These are phyloP conservation scores for Ariolimax columbianus DNA, from an alignment of 2,888 invertebrate species.

Conservation along the genomic window DNA sequence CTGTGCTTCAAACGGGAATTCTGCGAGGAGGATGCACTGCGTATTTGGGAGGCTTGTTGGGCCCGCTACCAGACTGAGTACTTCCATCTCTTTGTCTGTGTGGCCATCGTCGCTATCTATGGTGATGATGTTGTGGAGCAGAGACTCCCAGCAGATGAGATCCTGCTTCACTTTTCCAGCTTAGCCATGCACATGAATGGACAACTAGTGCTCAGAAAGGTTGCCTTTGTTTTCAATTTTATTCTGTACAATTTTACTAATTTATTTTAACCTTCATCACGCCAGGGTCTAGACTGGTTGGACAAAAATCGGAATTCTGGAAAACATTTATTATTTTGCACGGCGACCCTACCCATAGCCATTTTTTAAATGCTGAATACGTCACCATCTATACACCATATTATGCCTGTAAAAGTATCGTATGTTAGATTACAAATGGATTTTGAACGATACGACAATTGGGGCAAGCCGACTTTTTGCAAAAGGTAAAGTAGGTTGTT, in stretches of 20 bases:
- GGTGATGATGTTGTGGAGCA: slow-evolving; percentile 91
- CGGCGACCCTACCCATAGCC: too few relatives aligned
- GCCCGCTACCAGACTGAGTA: slow-evolving; percentile 96
- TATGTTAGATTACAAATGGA: too few relatives aligned
- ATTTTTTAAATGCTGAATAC: too few relatives aligned
- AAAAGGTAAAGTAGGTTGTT: too few relatives aligned
- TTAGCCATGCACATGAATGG: slow-evolving; percentile 99
- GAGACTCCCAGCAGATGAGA: slow-evolving; percentile 94
- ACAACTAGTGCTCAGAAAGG: slow-evolving; percentile 90
- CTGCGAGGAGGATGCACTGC: slow-evolving; percentile 90
- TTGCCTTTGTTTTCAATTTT: slow-evolving; percentile 59
- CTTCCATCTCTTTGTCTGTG: slow-evolving; percentile 95
- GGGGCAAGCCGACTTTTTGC: too few relatives aligned
- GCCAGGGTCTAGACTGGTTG: too few relatives aligned
- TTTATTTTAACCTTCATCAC: background rate
- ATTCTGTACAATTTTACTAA: background rate
- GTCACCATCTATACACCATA: too few relatives aligned
- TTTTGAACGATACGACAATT: too few relatives aligned
- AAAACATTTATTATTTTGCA: too few relatives aligned
- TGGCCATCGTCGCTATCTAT: slow-evolving; percentile 94
- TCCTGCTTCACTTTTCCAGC: slow-evolving; percentile 95
- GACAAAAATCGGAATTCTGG: too few relatives aligned
- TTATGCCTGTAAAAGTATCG: too few relatives aligned
- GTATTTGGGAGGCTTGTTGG: slow-evolving; percentile 99
- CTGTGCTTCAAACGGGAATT: slow-evolving; percentile 93